Evolutionary conservation across 2,113 vertebrate genomes (phyloP).

Genomic region (Alexandromys fortis): DNA sequence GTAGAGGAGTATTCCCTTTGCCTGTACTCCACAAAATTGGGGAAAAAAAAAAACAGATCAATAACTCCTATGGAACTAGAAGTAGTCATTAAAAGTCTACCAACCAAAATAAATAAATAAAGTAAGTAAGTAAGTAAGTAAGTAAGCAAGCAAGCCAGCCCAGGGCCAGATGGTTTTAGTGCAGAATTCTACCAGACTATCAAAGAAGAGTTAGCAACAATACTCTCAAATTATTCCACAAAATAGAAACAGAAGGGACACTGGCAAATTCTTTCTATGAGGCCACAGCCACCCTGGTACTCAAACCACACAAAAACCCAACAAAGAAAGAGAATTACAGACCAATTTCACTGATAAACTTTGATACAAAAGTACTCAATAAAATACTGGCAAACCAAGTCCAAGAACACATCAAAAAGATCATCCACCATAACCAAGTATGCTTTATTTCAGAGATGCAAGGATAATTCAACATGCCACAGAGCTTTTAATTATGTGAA

Average conservation of each 20-base stretch:
- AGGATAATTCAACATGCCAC: not conserved
- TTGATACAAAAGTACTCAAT: not conserved
- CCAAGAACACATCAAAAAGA: not conserved
- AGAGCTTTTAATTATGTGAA: not conserved
- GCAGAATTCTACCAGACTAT: not conserved
- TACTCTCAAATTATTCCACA: not conserved
- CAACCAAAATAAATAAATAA: no score
- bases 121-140: no score
- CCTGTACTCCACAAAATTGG: not conserved
- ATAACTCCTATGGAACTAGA: not conserved
- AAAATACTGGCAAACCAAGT: not conserved
- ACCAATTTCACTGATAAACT: not conserved
- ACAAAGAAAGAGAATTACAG: not conserved
- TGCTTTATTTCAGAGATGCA: not conserved
- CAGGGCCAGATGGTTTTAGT: not conserved
- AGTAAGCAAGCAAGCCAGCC: no score
- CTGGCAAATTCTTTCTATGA: not conserved
- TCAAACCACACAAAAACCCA: not conserved
- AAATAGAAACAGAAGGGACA: not conserved
- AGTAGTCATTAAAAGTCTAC: not conserved
- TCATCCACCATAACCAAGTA: not conserved
- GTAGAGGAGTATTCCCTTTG: not conserved
- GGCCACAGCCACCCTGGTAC: not conserved
- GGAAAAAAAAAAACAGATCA: not conserved
- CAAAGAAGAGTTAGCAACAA: not conserved